Base-by-base conservation (phyloP, 2,888 invertebrate genomes). In the Tetropium fuscum region DNA sequence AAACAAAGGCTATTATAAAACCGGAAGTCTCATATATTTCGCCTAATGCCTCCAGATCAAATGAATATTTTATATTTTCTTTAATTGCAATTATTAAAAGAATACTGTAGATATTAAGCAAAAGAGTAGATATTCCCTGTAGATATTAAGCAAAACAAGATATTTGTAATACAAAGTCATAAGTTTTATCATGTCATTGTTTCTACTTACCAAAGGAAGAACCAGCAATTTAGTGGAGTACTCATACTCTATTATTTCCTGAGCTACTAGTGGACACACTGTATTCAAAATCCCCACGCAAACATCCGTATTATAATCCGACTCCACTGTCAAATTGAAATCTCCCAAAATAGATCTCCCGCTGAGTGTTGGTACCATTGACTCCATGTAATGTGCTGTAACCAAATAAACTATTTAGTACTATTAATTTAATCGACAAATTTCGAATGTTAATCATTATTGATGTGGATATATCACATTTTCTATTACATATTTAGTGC, bases 241-340 rank as follows among this genome's bases (percentile, higher is more conserved):
- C 15, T 19, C 13, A 20, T 64, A 68, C 19, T 51, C 40, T 6
- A 66, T 49, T 15, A 34, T 22, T 56, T 68, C 68, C 0, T 38
- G 22, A 53, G 58, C 18, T 0, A 58, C 64, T 6, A 68, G 8
- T 4, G 68, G 68, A 47, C 68, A 68, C 0, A 47, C 20, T 0
- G 66, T 66, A 43, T 66, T 68, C 7, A 55, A 53, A 3, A 68
- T 53, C 16, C 60, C 61, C 19, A 25, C 36, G 25, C 68, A 68
- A 15, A 56, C 66, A 44, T 68, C 61, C 6, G 40, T 38, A 22
- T 56, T 53, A 18, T 15, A 7, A 11, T 4, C 18, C 10, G 49
- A 36, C 2, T 8, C 48, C 34, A 13, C 19, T 27, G 3, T 34
- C 1, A 4, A 19, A 34, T 30, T 47, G 13, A 25, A 22, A 13